Evolutionary conservation across 1,140 invertebrate genomes (phyloP), one percentile per base, ranked within the genome.

Genomic region (Drosophila arizonae): DNA sequence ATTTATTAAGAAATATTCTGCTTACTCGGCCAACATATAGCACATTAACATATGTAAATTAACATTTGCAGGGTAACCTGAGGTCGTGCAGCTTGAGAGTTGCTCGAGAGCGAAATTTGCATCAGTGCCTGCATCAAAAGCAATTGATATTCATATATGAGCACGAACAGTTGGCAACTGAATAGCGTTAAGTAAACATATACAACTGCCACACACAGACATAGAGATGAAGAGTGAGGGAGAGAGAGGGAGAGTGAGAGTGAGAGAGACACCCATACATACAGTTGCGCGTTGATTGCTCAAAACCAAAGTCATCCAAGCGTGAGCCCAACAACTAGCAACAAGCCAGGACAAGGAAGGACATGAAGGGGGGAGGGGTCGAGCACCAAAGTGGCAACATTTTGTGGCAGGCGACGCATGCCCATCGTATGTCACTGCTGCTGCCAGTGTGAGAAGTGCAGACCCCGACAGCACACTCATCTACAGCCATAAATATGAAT

Each of bases 321-420:
- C 82, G 81, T 87, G 79, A 73, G 84, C 64, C 84, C 84, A 87
- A 79, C 82, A 88, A 87, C 82, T 74, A 76, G 76, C 76, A 82
- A 86, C 78, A 86, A 72, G 81, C 80, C 64, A 72, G 72, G 43
- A 33, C 6, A 33, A 9, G 33, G 24, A 28, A 62, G 41, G 30
- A 39, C 36, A 63, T 33, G 26, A 45, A 46, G 52, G 45, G 8
- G 39, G 24, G 8, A 28, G 24, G 17, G 17, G 17, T 17, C 17
- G 60, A 36, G 45, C 45, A 69, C 61, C 39, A 68, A 46, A 70
- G 71, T 77, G 76, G 82, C 79, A 71, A 82, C 76, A 74, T 63
- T 76, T 77, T 87, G 82, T 88, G 84, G 82, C 81, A 79, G 73
- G 73, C 80, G 51, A 71, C 80, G 76, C 73, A 73, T 79, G 80